phyloP scores from a whole-genome alignment of 2,888 invertebrate genomes.

The Cheilosia variabilis region DNA sequence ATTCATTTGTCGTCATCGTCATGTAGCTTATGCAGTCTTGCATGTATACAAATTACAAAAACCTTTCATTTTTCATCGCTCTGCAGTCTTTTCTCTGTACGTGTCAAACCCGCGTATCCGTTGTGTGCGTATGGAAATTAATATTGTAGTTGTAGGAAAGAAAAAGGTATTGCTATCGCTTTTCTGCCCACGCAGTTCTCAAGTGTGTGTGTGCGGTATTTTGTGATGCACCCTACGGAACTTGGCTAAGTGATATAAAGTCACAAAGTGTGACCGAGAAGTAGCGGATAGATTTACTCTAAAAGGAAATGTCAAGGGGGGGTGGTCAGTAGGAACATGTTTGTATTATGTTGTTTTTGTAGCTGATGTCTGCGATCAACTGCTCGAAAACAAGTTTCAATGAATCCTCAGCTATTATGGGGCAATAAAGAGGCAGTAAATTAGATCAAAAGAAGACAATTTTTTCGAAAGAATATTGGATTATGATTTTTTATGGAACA shows the following conservation, averaged over 20 bases:
- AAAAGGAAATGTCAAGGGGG: conserved; percentile 30
- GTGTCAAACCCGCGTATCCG: conserved; percentile 56
- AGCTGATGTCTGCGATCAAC: too few relatives aligned
- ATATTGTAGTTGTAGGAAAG: not conserved
- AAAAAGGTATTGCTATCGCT: not conserved
- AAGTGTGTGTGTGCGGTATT: conserved; percentile 12
- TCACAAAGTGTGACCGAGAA: conserved; percentile 62
- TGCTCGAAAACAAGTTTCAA: too few relatives aligned
- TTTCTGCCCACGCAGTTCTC: conserved; percentile 45
- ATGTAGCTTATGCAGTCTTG: conserved; percentile 20
- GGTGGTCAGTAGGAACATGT: conserved; percentile 31
- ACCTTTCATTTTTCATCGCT: conserved; percentile 64
- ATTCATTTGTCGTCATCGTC: conserved; percentile 67
- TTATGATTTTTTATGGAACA: too few relatives aligned
- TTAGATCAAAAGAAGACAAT: too few relatives aligned
- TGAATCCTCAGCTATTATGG: too few relatives aligned
- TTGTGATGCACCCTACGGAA: conserved; percentile 34
- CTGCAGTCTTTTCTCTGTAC: conserved; percentile 23
- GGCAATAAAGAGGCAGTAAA: too few relatives aligned
- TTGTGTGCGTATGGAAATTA: conserved; percentile 12
- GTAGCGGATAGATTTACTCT: conserved; percentile 38
- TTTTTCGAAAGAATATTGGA: too few relatives aligned
- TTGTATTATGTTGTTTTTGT: conserved; percentile 11
- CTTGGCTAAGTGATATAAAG: conserved; percentile 40
- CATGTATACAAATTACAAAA: conserved; percentile 49